Percentiles rank a stretch among this genome's conserved stretches.
These are phyloP conservation scores for Drosophila asahinai DNA, from an alignment of 1,140 invertebrate genomes.

Conservation along the genomic window DNA sequence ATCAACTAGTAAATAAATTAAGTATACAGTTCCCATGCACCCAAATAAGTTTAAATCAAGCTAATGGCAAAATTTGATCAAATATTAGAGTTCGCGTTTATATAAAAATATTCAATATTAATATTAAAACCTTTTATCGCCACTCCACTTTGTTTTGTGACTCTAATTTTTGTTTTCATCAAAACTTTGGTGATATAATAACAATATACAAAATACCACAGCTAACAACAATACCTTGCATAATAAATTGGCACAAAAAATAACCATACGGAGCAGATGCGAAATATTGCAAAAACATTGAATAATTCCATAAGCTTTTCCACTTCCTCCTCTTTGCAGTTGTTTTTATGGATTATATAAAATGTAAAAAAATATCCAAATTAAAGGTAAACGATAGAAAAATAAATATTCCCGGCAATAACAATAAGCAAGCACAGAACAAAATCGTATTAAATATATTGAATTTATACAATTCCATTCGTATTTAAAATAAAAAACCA, in stretches of 20 bases:
- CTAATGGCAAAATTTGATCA: background rate
- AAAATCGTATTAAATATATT: constrained; percentile 12
- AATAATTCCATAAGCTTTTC: constrained; percentile 38
- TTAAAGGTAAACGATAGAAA: constrained; percentile 18
- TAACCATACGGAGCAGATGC: background rate
- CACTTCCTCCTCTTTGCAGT: constrained; percentile 17
- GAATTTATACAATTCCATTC: background rate
- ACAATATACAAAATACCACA: constrained; percentile 6
- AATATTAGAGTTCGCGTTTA: background rate
- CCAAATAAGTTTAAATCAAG: background rate
- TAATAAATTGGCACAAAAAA: constrained; percentile 31
- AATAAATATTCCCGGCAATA: background rate
- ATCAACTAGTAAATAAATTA: background rate
- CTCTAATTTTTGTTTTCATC: constrained; percentile 10
- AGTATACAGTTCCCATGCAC: no score
- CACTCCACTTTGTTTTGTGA: constrained; percentile 1
- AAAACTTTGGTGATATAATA: constrained; percentile 27
- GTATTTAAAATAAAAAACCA: constrained; percentile 8
- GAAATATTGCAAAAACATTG: constrained; percentile 31
- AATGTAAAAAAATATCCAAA: constrained; percentile 15
- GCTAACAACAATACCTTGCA: constrained; percentile 30
- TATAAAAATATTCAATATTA: background rate
- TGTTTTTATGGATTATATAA: constrained; percentile 30
- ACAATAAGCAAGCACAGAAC: constrained; percentile 3
- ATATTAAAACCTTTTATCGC: constrained; percentile 14